phyloP scores from a whole-genome alignment of 1,140 invertebrate species.

The Monochamus saltuarius region DNA sequence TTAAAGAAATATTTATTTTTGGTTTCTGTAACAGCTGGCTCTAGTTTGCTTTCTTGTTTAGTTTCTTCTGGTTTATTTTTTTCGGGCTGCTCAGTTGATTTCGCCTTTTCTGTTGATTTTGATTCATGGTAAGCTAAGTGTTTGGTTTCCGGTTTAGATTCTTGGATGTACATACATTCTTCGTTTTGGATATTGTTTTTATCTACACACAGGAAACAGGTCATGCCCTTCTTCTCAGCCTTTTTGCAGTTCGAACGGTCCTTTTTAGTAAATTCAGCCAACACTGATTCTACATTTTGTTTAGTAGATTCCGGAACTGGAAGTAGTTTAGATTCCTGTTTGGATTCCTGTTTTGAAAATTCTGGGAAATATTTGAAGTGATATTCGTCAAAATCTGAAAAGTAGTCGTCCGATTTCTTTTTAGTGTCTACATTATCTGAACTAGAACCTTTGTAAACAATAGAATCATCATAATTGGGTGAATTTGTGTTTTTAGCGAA shows the following conservation, averaged over 20 bases:
- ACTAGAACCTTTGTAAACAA: too few relatives aligned
- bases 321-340: slow-evolving; percentile 37
- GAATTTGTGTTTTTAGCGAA: slow-evolving; percentile 23
- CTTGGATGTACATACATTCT: slow-evolving; percentile 73
- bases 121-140: slow-evolving; percentile 51
- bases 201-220: slow-evolving; percentile 70
- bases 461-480: not conserved
- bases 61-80: slow-evolving; percentile 4
- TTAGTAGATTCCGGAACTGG: slow-evolving; percentile 55
- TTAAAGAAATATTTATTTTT: slow-evolving; percentile 37
- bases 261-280: slow-evolving; percentile 68
- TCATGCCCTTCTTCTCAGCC: slow-evolving; percentile 69
- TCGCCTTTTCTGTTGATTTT: slow-evolving; percentile 28
- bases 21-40: slow-evolving; percentile 20
- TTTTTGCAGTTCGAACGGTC: slow-evolving; percentile 71
- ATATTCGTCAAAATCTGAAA: slow-evolving; percentile 47
- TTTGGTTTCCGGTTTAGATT: slow-evolving; percentile 59
- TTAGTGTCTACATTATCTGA: not conserved
- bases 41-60: slow-evolving; percentile 8
- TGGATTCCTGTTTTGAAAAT: slow-evolving; percentile 46
- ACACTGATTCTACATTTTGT: slow-evolving; percentile 67
- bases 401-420: slow-evolving; percentile 2
- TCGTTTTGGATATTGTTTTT: slow-evolving; percentile 67
- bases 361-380: slow-evolving; percentile 52
- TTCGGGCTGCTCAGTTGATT: slow-evolving; percentile 17